Conservation (phyloP, 2,888 invertebrate genomes). For the Lysandra bellargus region DNA sequence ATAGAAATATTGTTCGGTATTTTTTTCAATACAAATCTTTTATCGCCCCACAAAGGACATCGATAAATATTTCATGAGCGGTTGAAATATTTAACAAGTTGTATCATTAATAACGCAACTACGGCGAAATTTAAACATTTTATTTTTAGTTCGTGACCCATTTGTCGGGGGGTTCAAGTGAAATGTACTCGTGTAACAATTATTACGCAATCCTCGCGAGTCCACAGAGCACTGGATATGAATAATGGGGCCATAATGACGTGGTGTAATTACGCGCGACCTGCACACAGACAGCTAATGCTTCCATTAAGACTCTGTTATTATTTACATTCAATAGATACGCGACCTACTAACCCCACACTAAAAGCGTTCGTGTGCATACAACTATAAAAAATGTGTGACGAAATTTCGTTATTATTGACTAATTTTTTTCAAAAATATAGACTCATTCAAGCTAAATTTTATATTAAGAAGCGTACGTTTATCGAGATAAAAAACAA, state of each 20-base stretch:
- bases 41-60: neutral
- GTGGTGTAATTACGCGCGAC: slow-evolving; percentile 25
- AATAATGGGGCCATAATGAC: slow-evolving; percentile 13
- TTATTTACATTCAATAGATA: slow-evolving; percentile 19
- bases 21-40: neutral
- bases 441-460: neutral
- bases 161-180: slow-evolving; percentile 14
- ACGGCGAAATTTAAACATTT: slow-evolving; percentile 4
- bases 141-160: slow-evolving; percentile 21
- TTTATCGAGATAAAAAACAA: neutral
- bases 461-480: neutral
- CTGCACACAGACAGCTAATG: slow-evolving; percentile 24
- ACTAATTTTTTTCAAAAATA: neutral
- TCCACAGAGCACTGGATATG: slow-evolving; percentile 11
- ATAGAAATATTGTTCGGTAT: neutral
- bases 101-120: neutral
- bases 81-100: slow-evolving; percentile 14
- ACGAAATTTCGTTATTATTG: neutral
- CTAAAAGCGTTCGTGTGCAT: slow-evolving; percentile 12
- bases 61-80: slow-evolving; percentile 5
- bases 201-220: slow-evolving; percentile 14
- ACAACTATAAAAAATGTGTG: neutral
- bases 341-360: slow-evolving; percentile 9
- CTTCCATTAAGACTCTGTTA: slow-evolving; percentile 13
- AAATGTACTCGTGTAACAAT: slow-evolving; percentile 7